Percentiles rank a stretch among this genome's conserved stretches.
These are phyloP conservation scores for Hystrix brachyura DNA, from an alignment of 2,113 vertebrate genomes.

Conservation along the genomic window DNA sequence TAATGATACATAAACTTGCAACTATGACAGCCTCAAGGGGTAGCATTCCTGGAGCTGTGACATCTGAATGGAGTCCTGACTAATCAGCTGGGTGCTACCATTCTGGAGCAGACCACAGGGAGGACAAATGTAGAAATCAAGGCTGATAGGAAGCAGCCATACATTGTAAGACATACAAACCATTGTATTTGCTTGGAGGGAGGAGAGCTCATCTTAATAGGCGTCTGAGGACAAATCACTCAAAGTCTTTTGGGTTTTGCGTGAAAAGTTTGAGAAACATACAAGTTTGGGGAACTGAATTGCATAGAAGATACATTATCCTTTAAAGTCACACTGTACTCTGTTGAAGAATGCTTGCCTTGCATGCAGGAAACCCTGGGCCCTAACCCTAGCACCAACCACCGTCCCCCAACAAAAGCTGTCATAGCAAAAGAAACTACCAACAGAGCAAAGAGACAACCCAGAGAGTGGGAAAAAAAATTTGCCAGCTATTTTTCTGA, in stretches of 20 bases:
- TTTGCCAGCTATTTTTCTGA: too few relatives aligned
- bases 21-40: not conserved
- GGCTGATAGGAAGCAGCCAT: not conserved
- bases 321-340: not conserved
- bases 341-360: not conserved
- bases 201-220: not conserved
- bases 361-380: not conserved
- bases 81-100: rapidly evolving
- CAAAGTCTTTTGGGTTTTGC: not conserved
- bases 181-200: not conserved
- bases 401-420: not conserved
- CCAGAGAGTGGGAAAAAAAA: too few relatives aligned
- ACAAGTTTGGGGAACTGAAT: not conserved
- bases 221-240: not conserved
- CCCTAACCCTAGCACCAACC: not conserved
- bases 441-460: too few relatives aligned
- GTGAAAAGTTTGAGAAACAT: not conserved
- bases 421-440: too few relatives aligned
- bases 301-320: not conserved
- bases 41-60: not conserved
- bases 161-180: not conserved
- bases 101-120: not conserved
- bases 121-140: not conserved
- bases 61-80: not conserved
- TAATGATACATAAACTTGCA: not conserved